Percentiles rank a stretch among this genome's conserved stretches.
phyloP scores from a whole-genome alignment of 1,140 invertebrate genomes.

The Batillaria attramentaria region DNA sequence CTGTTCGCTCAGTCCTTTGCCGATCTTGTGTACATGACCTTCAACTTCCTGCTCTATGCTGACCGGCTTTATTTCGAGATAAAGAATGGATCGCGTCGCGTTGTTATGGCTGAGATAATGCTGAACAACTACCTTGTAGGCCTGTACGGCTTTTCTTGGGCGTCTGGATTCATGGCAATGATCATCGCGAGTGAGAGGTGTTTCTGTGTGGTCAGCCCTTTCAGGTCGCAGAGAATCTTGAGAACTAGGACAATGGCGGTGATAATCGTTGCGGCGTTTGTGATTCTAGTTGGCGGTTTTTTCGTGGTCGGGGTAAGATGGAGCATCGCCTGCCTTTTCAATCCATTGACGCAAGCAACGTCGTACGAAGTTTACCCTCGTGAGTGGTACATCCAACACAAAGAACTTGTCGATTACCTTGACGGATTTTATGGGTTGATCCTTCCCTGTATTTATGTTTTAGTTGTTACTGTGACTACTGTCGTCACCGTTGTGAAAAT shows the following conservation, averaged over 20 bases:
- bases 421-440: not conserved
- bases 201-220: constrained; percentile 11
- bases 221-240: not conserved
- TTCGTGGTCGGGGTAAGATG: not conserved
- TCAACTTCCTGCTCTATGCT: not conserved
- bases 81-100: not conserved
- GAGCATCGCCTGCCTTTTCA: not conserved
- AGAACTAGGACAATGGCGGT: not conserved
- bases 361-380: not conserved
- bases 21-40: not conserved
- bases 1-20: constrained; percentile 4
- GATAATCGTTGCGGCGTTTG: not conserved
- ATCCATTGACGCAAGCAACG: not conserved
- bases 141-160: not conserved
- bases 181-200: not conserved
- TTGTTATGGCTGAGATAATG: not conserved
- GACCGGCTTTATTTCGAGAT: not conserved
- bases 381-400: not conserved
- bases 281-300: not conserved
- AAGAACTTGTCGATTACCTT: not conserved
- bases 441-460: not conserved
- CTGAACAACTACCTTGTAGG: not conserved
- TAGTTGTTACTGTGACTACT: not conserved
- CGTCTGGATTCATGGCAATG: not conserved
- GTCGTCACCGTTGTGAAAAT: not conserved